Evolutionary conservation across 92 coral and sea anemone species (phyloP).

Genomic region (Meandrina meandrites): DNA sequence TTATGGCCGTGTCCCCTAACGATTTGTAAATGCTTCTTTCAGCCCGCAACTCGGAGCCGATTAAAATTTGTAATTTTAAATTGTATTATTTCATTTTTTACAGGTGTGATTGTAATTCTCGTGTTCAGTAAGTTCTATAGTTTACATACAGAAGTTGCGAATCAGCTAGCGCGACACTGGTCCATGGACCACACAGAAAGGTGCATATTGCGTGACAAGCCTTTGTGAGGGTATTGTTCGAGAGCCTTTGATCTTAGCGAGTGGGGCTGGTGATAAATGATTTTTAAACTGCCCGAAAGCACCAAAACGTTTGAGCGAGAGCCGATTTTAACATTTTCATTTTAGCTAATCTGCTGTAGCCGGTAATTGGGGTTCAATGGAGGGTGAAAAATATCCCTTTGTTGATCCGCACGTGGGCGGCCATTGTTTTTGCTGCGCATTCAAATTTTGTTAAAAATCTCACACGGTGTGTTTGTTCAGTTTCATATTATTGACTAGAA

Average conservation of each 20-base stretch:
- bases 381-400: neutral
- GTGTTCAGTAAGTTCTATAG: neutral
- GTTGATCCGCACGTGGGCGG: neutral
- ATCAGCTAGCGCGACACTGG: neutral
- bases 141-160: neutral
- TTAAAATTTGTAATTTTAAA: neutral
- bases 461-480: neutral
- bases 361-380: neutral
- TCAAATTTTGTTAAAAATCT: neutral
- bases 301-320: neutral
- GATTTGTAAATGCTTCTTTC: neutral
- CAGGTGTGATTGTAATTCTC: neutral
- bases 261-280: neutral
- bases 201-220: neutral
- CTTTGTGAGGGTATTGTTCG: neutral
- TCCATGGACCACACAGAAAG: neutral
- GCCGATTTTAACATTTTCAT: too few species aligned
- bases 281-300: neutral
- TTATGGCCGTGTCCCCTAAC: neutral
- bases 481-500: too few species aligned
- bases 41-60: neutral
- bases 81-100: neutral
- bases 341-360: neutral
- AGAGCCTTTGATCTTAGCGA: too few species aligned
- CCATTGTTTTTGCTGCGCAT: neutral